Evolutionary conservation across 1,140 invertebrate genomes (phyloP).

Genomic region (Leptestheria dahalacensis): DNA sequence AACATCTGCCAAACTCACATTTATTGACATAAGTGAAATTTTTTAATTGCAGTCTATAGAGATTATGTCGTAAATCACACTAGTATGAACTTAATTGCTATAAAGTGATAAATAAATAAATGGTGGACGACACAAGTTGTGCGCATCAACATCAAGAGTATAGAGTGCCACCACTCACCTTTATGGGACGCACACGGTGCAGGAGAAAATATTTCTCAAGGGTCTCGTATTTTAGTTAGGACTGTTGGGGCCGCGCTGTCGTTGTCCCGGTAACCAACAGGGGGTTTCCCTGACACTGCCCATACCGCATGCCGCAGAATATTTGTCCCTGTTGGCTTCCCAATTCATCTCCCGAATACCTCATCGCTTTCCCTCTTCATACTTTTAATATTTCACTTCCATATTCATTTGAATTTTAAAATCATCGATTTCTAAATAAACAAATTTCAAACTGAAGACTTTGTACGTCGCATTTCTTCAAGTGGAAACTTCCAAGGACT

Average conservation of each 20-base stretch:
- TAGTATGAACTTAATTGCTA: neutral
- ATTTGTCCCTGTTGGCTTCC: too few relatives aligned
- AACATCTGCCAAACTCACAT: too few relatives aligned
- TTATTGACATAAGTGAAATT: neutral
- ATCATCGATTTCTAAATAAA: too few relatives aligned
- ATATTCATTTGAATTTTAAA: too few relatives aligned
- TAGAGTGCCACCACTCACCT: too few relatives aligned
- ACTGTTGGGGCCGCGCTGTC: neutral
- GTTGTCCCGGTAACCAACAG: neutral
- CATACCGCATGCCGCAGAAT: neutral
- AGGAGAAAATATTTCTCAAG: neutral
- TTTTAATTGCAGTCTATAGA: neutral
- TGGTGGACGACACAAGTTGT: neutral
- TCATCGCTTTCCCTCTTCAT: too few relatives aligned
- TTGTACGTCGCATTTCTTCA: too few relatives aligned
- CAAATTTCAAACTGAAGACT: too few relatives aligned
- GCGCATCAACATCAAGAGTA: too few relatives aligned
- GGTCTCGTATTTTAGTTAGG: neutral
- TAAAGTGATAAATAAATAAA: neutral
- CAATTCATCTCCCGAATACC: too few relatives aligned
- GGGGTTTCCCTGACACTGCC: neutral
- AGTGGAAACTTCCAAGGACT: too few relatives aligned
- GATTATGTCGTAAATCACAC: neutral
- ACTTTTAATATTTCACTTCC: too few relatives aligned
- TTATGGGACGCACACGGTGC: neutral